phyloP scores from a whole-genome alignment of 2,888 invertebrate genomes.

The Balanococcus diminutus region DNA sequence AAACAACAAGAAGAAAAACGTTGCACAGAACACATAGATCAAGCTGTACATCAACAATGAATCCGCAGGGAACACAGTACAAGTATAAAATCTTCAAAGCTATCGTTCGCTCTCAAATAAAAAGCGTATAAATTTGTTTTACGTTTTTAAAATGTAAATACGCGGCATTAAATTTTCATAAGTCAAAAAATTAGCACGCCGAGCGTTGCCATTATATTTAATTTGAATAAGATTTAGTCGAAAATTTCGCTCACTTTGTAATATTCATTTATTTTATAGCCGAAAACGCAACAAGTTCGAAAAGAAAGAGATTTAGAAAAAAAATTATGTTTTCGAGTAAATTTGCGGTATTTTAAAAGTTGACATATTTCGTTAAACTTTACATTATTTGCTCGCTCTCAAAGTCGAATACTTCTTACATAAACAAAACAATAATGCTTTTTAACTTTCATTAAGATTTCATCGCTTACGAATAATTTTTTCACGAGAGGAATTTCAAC shows the following conservation, averaged over 20 bases:
- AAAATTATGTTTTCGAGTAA: conserved; percentile 14
- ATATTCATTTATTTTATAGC: conserved; percentile 38
- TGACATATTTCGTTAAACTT: conserved; percentile 35
- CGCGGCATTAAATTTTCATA: conserved; percentile 35
- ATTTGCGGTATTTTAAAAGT: conserved; percentile 36
- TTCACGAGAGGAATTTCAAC: neutral
- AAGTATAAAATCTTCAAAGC: conserved; percentile 35
- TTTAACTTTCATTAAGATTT: neutral
- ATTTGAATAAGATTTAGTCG: conserved; percentile 35
- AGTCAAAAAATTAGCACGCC: conserved; percentile 33
- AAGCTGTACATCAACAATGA: conserved; percentile 38
- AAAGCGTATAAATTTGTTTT: conserved; percentile 32
- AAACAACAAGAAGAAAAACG: neutral
- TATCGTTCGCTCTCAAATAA: conserved; percentile 28
- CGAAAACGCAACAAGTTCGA: conserved; percentile 24
- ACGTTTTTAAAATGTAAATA: conserved; percentile 37
- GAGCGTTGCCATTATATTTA: conserved; percentile 25
- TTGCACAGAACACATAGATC: conserved; percentile 16
- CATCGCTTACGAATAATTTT: conserved; percentile 8
- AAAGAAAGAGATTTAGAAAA: conserved; percentile 6
- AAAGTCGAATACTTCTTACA: conserved; percentile 19
- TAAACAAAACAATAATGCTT: neutral
- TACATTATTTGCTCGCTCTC: conserved; percentile 16
- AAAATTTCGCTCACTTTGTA: conserved; percentile 24
- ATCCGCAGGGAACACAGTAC: conserved; percentile 35